Evolutionary conservation across 2,888 invertebrate species (phyloP).

Genomic region (Orthosia incerta): DNA sequence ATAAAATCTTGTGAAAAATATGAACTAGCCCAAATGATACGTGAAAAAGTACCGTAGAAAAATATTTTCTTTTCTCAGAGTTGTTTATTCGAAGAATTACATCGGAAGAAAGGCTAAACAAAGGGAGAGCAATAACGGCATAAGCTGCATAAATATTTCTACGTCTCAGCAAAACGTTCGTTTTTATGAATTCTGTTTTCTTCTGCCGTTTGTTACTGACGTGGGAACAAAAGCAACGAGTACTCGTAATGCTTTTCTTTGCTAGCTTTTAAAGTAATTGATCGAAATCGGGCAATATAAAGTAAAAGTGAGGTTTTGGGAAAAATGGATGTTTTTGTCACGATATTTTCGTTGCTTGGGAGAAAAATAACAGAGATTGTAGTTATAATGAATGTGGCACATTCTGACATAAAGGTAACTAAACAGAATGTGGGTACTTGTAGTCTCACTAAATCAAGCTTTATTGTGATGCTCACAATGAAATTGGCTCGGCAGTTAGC

Average conservation of each 20-base stretch:
- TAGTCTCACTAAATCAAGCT: constrained; percentile 28
- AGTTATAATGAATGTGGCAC: constrained; percentile 35
- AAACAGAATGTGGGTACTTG: constrained; percentile 6
- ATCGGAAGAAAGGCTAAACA: constrained; percentile 46
- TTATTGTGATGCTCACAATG: constrained; percentile 30
- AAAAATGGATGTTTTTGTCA: constrained; percentile 19
- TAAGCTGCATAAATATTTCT: constrained; percentile 63
- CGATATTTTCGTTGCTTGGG: constrained; percentile 15
- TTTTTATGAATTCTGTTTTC: constrained; percentile 43
- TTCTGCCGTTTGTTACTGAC: constrained; percentile 41
- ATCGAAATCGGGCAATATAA: constrained; percentile 15
- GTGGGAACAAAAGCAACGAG: constrained; percentile 30
- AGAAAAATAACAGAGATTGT: constrained; percentile 22
- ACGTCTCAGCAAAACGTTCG: constrained; percentile 50
- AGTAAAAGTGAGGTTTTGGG: constrained; percentile 37
- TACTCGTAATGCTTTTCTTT: constrained; percentile 25
- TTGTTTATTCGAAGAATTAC: constrained; percentile 58
- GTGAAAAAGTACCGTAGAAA: constrained; percentile 31
- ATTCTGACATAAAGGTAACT: constrained; percentile 19
- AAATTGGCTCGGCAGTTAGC: constrained; percentile 9
- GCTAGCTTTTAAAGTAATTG: constrained; percentile 32
- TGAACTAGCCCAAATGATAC: no score
- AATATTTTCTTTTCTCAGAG: constrained; percentile 34
- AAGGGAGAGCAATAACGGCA: constrained; percentile 50
- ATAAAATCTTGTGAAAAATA: no score